Evolutionary conservation across 2,113 vertebrate genomes (phyloP), one percentile per base, ranked within the genome.

Genomic region (Lethenteron reissneri): DNA sequence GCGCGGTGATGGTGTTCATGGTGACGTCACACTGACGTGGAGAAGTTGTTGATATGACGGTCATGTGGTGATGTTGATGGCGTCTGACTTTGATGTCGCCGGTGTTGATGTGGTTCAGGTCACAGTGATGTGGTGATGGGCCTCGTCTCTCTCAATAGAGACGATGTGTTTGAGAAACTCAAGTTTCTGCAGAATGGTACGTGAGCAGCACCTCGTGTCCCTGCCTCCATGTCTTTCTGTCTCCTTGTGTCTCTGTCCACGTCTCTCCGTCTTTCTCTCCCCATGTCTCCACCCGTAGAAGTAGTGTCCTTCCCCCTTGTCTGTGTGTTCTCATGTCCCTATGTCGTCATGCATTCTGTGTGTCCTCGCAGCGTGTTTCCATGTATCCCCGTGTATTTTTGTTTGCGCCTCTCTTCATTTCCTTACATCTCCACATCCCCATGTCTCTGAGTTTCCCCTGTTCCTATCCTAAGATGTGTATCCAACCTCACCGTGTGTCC

Each of bases 71-170:
- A 6, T 41, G 41, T 41, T 41, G 41, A 41, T 41, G 41, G 41
- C 41, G 41, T 41, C 41, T 41, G 41, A 41, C 41, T 41, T 41
- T 6, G 41, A 41, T 41, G 41, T 41, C 41, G 41, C 41, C 41
- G 41, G 41, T 41, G 41, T 41, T 41, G 41, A 41, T 41, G 41
- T 41, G 41, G 41, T 41, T 25, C 69, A 97, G 92, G 92, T 56
- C 92, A 97, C 76, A 87, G 83, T 57, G 92, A 97, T 64, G 89
- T 91, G 17, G 80, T 97, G 1, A 89, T 97, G 89, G 92, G 92
- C 8, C 78, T 97, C 72, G 80, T 88, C 62, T 97, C 92, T 1
- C 70, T 87, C 7, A 92, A 82, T 71, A 77, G 76, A 12, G 82
- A 87, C 0, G 80, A 82, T 2, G 79, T 97, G 15, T 78, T 88